phyloP scores from a whole-genome alignment of 2,888 invertebrate genomes.

The Polyommatus icarus region DNA sequence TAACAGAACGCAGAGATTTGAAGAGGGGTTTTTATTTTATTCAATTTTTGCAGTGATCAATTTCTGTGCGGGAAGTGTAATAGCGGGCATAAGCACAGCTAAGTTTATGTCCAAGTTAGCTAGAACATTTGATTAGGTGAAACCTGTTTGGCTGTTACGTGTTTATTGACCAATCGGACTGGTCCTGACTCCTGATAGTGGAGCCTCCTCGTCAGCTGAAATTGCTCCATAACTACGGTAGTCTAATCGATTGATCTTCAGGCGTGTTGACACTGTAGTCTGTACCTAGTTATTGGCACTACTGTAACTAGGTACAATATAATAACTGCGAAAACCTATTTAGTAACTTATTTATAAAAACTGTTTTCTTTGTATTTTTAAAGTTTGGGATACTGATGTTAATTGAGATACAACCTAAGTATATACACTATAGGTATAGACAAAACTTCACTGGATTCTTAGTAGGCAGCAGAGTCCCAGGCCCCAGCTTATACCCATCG shows the following conservation, averaged over 20 bases:
- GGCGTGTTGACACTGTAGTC: conserved; percentile 39
- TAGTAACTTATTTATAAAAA: no score
- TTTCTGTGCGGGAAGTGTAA: background rate
- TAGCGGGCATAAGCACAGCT: background rate
- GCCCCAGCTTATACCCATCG: background rate
- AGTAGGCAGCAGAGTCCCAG: background rate
- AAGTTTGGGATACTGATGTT: background rate
- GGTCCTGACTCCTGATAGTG: conserved; percentile 45
- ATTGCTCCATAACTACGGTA: conserved; percentile 27
- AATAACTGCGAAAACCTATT: no score
- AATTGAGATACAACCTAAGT: background rate
- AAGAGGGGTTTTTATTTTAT: no score
- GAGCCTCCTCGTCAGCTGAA: conserved; percentile 41
- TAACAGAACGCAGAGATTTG: no score
- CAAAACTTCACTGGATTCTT: background rate
- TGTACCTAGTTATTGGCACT: background rate
- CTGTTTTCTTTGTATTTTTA: no score
- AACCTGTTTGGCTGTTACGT: conserved; percentile 50
- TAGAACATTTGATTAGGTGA: conserved; percentile 35
- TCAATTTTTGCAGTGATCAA: background rate
- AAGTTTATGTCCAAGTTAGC: background rate
- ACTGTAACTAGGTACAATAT: no score
- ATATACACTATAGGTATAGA: background rate
- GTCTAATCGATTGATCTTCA: conserved; percentile 37
- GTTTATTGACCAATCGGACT: conserved; percentile 60